These are phyloP conservation scores for Aspidiotus destructor DNA, from an alignment of 2,888 invertebrate genomes.

Conservation along the genomic window DNA sequence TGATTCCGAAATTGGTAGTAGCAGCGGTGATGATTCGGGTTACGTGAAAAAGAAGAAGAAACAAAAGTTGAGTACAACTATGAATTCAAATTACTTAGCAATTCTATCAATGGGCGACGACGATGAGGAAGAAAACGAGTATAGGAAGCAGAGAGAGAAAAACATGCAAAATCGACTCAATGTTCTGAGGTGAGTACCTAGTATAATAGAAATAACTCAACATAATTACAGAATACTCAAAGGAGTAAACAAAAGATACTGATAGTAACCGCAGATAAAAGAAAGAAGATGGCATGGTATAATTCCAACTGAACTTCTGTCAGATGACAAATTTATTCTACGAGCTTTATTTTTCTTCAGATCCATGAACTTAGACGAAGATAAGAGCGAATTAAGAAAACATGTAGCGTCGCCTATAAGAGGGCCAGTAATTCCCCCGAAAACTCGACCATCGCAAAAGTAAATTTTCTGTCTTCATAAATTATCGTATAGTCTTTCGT, in stretches of 20 bases:
- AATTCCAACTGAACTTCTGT: too few relatives aligned
- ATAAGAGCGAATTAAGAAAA: background rate
- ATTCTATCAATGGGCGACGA: background rate
- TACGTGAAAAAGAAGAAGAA: slow-evolving; percentile 4
- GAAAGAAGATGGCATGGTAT: too few relatives aligned
- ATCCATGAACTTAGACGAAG: slow-evolving; percentile 4
- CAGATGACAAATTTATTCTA: too few relatives aligned
- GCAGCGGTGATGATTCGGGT: background rate
- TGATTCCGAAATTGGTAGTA: background rate
- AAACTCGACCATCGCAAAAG: too few relatives aligned
- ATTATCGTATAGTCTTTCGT: too few relatives aligned
- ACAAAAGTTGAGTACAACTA: background rate
- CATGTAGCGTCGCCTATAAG: too few relatives aligned
- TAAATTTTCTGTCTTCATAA: too few relatives aligned
- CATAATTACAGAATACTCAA: too few relatives aligned
- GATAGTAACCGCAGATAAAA: too few relatives aligned
- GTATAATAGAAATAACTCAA: background rate
- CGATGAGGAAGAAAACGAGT: slow-evolving; percentile 28
- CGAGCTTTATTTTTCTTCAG: background rate
- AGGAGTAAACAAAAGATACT: too few relatives aligned
- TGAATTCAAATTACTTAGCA: background rate
- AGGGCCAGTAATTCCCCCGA: too few relatives aligned
- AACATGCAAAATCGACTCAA: slow-evolving; percentile 20
- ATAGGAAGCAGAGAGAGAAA: slow-evolving; percentile 13
- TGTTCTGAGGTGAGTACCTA: slow-evolving; percentile 13